Evolutionary conservation across 2,888 invertebrate genomes (phyloP).

Genomic region (Plagodis dolabraria): DNA sequence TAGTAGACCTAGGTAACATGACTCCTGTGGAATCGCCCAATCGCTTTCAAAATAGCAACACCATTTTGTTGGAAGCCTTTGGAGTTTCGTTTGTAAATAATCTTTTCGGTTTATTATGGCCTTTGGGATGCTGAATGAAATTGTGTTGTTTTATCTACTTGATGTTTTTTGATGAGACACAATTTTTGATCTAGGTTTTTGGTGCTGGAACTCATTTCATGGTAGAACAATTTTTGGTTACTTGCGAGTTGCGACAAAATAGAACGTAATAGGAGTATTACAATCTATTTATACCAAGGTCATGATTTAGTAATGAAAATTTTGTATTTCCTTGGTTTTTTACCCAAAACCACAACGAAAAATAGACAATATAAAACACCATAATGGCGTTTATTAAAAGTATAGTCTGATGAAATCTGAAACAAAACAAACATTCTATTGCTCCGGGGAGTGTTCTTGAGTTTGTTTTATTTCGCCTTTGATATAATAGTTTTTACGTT

Average conservation of each 20-base stretch:
- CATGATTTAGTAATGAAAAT: no score
- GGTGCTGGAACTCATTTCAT: conserved; percentile 9
- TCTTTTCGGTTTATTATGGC: conserved; percentile 42
- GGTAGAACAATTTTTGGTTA: conserved; percentile 4
- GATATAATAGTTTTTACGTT: no score
- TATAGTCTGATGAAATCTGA: no score
- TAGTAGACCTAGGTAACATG: no score
- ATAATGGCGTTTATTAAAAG: no score
- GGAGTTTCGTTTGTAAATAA: conserved; percentile 43
- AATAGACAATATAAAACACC: no score
- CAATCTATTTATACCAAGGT: not conserved
- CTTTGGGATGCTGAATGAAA: conserved; percentile 33
- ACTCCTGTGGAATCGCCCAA: no score
- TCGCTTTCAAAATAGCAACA: conserved; percentile 16
- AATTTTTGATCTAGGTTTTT: conserved; percentile 16
- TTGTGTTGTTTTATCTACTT: conserved; percentile 33
- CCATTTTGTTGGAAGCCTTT: conserved; percentile 25
- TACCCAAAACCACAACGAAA: no score
- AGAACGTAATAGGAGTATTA: not conserved
- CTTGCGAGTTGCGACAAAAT: not conserved
- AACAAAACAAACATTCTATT: no score
- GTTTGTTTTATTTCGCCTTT: no score
- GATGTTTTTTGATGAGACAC: conserved; percentile 28
- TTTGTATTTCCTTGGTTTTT: no score
- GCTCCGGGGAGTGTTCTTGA: no score